Evolutionary conservation across 2,888 invertebrate species (phyloP), one percentile per base, ranked within the genome.

Genomic region (Exocentrus adspersus): DNA sequence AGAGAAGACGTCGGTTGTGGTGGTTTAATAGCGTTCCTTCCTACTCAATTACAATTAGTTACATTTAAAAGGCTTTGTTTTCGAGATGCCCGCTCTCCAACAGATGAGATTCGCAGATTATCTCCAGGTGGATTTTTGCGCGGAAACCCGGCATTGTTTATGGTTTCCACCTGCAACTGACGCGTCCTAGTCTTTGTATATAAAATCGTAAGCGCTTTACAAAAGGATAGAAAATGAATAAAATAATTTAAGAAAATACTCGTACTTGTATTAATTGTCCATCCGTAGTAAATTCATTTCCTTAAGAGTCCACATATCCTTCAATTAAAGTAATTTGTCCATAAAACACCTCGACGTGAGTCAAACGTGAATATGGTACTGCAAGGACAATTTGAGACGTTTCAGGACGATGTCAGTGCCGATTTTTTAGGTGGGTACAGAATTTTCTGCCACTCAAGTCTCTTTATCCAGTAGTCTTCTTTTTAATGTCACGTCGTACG

Each of bases 41-140:
- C 69, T 68, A 69, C 62, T 68, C 67, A 69, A 65, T 71, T 69
- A 69, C 63, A 64, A 68, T 69, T 68, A 67, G 64, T 67, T 70
- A 67, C 62, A 64, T 68, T 63, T 61, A 53, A 67, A n/a, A 64
- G 59, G 64, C 57, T 64, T 68, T 60, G 67, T 67, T 64, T 64
- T 46, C 64, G 16, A 37, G 54, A 43, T 60, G n/a, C 20, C 41
- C 41, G 45, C 58, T 30, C 37, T 62, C n/a, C n/a, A 51, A 32
- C 37, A 41, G 56, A 51, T 41, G 43, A 64, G 64, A 64, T 60
- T 60, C 32, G 20, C 42, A 53, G 64, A 64, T 64, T 54, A 56
- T 51, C 56, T 60, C 19, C 30, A n/a, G 54, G 32, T 48, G 60
- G 14, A 42, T 60, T 54, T 48, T 46, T 42, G 32, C 21, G 7